Conservation (phyloP, 2,797 vertebrate genomes). For the Carcharodon carcharias region DNA sequence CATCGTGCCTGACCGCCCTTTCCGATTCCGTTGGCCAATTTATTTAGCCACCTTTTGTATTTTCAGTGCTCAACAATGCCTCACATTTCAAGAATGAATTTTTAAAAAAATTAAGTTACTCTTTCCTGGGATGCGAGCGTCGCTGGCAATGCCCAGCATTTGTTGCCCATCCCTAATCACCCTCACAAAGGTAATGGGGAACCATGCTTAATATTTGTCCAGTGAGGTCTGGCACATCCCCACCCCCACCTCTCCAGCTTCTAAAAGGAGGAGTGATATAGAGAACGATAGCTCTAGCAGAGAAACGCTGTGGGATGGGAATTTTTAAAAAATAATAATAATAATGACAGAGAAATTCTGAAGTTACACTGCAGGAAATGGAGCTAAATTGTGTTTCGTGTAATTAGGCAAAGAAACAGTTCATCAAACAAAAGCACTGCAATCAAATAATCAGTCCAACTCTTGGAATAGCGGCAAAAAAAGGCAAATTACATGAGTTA, state of each 20-base stretch:
- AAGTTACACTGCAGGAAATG: background rate
- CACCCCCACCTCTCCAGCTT: background rate
- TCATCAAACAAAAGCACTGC: constrained; percentile 21
- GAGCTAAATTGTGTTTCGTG: background rate
- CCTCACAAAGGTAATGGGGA: background rate
- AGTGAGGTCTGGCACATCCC: too few species aligned
- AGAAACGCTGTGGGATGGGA: background rate
- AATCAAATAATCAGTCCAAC: constrained; percentile 35
- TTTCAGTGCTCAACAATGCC: background rate
- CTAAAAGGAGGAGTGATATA: background rate
- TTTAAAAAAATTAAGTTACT: too few species aligned
- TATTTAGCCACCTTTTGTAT: background rate
- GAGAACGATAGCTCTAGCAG: too few species aligned
- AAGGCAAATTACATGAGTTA: constrained; percentile 33
- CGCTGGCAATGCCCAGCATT: background rate
- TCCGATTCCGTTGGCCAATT: background rate
- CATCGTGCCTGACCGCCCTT: background rate
- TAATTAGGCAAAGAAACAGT: constrained; percentile 28
- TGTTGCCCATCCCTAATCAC: background rate
- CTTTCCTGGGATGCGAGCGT: background rate
- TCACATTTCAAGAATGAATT: background rate
- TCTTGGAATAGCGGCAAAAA: constrained; percentile 23
- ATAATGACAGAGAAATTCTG: background rate
- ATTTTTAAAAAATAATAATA: background rate
- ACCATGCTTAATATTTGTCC: background rate